Percentiles rank a stretch among this genome's conserved stretches.
Evolutionary conservation across 2,113 vertebrate species (phyloP).

Genomic region (Prolemur simus): DNA sequence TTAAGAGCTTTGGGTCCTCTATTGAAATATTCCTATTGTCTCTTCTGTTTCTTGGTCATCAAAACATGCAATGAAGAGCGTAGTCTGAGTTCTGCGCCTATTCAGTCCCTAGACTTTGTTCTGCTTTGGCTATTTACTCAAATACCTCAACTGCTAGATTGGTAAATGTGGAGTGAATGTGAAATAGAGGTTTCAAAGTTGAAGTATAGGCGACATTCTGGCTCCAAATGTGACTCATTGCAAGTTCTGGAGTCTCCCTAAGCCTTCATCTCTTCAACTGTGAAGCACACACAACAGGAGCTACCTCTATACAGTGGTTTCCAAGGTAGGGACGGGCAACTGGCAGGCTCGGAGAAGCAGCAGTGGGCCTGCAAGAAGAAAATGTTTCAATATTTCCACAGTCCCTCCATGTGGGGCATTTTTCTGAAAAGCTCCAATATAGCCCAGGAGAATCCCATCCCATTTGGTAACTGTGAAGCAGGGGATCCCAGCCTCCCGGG

Average conservation of each 20-base stretch:
- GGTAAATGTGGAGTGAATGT: neutral
- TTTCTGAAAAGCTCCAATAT: neutral
- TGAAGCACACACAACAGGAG: neutral
- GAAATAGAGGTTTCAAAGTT: constrained; percentile 1
- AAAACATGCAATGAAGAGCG: neutral
- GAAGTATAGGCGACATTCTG: neutral
- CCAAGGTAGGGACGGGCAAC: neutral
- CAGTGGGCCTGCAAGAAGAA: neutral
- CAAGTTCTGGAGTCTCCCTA: neutral
- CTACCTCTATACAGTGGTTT: neutral
- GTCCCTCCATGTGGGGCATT: too few relatives aligned
- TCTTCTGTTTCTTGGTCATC: neutral
- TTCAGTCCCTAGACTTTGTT: neutral
- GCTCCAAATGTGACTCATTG: neutral
- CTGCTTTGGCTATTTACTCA: neutral
- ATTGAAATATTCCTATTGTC: neutral
- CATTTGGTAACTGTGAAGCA: neutral
- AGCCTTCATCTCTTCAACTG: neutral
- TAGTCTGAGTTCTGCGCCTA: neutral
- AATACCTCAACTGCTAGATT: neutral
- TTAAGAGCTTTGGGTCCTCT: neutral
- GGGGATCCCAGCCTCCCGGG: neutral
- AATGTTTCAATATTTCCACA: neutral
- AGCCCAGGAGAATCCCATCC: neutral
- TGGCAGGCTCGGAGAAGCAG: neutral